Base-by-base conservation (phyloP, 2,888 invertebrate species). In the Leucophora obtusa region DNA sequence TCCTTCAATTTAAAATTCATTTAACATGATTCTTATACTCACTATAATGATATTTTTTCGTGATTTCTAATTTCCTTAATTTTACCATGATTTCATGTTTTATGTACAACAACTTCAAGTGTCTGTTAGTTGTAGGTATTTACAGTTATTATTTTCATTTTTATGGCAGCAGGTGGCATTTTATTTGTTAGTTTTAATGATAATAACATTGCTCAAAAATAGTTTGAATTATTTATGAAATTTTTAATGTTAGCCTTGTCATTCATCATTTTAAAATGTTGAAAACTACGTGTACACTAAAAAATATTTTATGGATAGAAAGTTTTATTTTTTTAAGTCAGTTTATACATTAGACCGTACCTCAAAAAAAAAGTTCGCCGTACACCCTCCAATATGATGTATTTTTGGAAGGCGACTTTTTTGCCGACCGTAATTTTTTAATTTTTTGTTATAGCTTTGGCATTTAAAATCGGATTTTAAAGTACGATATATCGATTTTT, bases 181-280 rank as follows among this genome's bases (percentile, higher is more conserved):
- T 47, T 47, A 47, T 47, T 47, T 47, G 43, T n/a, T n/a, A 47
- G 11, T 47, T 47, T 47, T n/a, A 47, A n/a, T 47, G 43, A 47
- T 47, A 47, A 14, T 47, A 11, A 38, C 38, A 11, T 38, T 1
- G 38, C 4, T 47, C n/a, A 47, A 47, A 38, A 65, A 18, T 35
- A 33, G 28, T 51, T 28, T 53, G n/a, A 47, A 66, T 66, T 54
- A 33, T 66, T 38, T 15, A 54, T 21, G 54, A 54, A 54, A 54
- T 63, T 50, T 28, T 15, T 33, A 17, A 63, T 50, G 17, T 24
- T 63, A 50, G 15, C 15, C 47, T 47, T 62, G 60, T 62, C 60
- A 62, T 47, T 62, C 24, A 62, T 62, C 24, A 62, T 62, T 62
- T 60, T 11, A 21, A 21, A 28, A 38, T 1, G 14, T 38, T 38